phyloP scores from a whole-genome alignment of 2,888 invertebrate genomes.

The Crocallis elinguaria region DNA sequence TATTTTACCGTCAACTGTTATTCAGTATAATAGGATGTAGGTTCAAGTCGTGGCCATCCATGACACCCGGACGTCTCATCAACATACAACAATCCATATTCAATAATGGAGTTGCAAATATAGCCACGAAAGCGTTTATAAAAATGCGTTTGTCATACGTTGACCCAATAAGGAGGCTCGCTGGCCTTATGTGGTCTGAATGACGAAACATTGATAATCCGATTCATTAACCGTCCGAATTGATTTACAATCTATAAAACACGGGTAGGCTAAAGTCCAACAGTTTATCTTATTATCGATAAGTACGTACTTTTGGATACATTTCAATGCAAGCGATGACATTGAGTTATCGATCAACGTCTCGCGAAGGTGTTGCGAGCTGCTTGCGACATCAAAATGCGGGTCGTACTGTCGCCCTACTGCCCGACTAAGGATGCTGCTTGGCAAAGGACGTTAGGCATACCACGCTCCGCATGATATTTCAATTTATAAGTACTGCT shows the following conservation, averaged over 20 bases:
- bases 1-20: not conserved
- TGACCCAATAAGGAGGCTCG: slow-evolving; percentile 9
- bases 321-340: slow-evolving; percentile 20
- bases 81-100: slow-evolving; percentile 52
- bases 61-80: slow-evolving; percentile 51
- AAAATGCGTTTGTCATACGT: slow-evolving; percentile 21
- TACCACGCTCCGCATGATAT: slow-evolving; percentile 16
- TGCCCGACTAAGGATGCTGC: slow-evolving; percentile 55
- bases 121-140: slow-evolving; percentile 47
- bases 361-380: slow-evolving; percentile 31
- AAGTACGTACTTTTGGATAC: slow-evolving; percentile 11
- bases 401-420: slow-evolving; percentile 54
- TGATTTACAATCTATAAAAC: slow-evolving; percentile 6
- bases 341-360: slow-evolving; percentile 30
- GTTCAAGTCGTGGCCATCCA: slow-evolving; percentile 39
- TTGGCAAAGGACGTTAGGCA: slow-evolving; percentile 33
- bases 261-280: slow-evolving; percentile 5
- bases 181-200: slow-evolving; percentile 6
- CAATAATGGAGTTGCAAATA: slow-evolving; percentile 48
- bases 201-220: slow-evolving; percentile 27
- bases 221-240: slow-evolving; percentile 16
- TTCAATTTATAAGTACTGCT: not conserved
- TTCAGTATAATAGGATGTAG: slow-evolving; percentile 12
- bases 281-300: slow-evolving; percentile 9
- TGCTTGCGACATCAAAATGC: slow-evolving; percentile 66